Conservation (phyloP, 2,888 invertebrate genomes). For the Cantharis rustica region DNA sequence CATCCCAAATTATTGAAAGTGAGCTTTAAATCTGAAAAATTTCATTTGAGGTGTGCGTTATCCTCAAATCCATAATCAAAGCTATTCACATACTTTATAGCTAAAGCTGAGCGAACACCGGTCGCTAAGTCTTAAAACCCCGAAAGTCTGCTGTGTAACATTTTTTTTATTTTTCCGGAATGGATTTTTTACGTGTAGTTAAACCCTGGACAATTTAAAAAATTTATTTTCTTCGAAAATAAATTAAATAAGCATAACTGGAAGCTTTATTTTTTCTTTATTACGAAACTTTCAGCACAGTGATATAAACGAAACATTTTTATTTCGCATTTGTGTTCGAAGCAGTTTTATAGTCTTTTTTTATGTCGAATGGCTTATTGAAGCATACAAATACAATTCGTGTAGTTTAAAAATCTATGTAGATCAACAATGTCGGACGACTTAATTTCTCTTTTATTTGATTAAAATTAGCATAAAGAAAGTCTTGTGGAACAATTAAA, state of each 20-base stretch:
- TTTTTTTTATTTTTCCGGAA: background rate
- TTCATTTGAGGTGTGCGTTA: too few relatives aligned
- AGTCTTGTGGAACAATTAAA: background rate
- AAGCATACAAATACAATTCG: background rate
- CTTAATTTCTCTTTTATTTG: slow-evolving; percentile 10
- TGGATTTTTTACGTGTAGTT: background rate
- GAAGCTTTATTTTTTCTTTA: background rate
- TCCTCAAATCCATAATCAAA: too few relatives aligned
- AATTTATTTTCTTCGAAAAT: background rate
- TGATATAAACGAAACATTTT: background rate
- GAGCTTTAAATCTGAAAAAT: background rate
- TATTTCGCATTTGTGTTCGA: background rate
- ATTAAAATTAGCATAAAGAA: slow-evolving; percentile 9
- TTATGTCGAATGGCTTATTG: background rate
- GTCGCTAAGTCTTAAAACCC: background rate
- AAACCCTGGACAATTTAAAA: background rate
- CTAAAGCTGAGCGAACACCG: background rate
- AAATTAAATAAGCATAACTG: background rate
- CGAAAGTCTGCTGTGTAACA: background rate
- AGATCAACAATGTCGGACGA: background rate
- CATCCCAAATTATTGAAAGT: background rate
- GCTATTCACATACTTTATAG: too few relatives aligned
- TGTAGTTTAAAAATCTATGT: background rate
- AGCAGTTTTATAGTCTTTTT: background rate
- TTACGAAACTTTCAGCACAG: background rate